These are phyloP conservation scores for Nematopogon swammerdamellus DNA, from an alignment of 2,888 invertebrate species.

Conservation along the genomic window DNA sequence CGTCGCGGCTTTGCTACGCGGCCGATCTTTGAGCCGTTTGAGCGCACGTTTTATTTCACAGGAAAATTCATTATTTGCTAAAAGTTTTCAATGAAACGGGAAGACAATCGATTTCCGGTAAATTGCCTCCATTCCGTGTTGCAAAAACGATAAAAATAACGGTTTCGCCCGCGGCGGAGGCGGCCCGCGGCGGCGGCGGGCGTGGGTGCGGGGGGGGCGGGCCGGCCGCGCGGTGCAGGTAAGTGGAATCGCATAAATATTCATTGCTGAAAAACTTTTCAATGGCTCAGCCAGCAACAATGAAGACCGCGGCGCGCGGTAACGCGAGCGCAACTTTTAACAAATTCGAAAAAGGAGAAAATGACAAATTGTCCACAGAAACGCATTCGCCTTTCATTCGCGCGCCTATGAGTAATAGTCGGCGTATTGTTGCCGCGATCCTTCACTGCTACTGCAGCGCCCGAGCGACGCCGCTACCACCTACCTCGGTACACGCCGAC, in stretches of 20 bases:
- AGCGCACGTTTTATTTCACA: background rate
- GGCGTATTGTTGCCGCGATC: background rate
- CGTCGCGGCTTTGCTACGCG: too few species aligned
- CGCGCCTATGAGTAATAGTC: slow-evolving; percentile 8
- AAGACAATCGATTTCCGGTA: background rate
- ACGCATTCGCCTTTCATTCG: slow-evolving; percentile 7
- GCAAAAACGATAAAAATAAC: background rate
- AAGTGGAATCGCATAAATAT: slow-evolving; percentile 1
- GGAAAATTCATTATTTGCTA: background rate
- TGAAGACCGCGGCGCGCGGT: background rate
- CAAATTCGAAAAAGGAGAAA: slow-evolving; percentile 6
- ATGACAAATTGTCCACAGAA: slow-evolving; percentile 10
- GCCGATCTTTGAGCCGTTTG: too few species aligned
- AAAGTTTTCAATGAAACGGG: background rate
- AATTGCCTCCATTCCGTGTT: background rate
- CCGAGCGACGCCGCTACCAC: background rate
- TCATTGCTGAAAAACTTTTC: background rate
- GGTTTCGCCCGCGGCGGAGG: background rate
- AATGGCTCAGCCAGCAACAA: background rate
- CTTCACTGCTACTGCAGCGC: background rate
- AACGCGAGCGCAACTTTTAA: slow-evolving; percentile 4
- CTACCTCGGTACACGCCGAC: too few species aligned
- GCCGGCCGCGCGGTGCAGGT: background rate
- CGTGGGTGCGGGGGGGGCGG: background rate
- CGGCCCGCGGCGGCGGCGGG: background rate